Evolutionary conservation across 2,113 vertebrate genomes (phyloP), one percentile per base, ranked within the genome.

Genomic region (Corythaixoides concolor): DNA sequence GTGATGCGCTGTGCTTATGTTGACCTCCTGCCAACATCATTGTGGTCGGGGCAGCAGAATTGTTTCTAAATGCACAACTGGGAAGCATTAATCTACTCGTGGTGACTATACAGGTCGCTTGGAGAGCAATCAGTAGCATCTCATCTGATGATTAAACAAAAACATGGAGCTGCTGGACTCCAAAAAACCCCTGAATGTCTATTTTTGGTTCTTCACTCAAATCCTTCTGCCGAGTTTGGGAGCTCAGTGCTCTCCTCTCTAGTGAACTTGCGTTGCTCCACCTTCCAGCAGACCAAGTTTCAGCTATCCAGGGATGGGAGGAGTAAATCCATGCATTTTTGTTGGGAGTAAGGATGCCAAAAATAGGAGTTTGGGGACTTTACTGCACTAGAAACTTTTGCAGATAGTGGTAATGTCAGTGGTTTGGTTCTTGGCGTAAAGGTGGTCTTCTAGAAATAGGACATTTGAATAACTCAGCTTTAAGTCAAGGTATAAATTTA

Each of bases 1-100:
- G 24, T 82, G 62, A 30, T 4, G 0, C 3, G 19, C 2, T 0
- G 22, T 26, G 37, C 47, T 47, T 15, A 3, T 0, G 0, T 33
- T 47, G 70, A 33, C 1, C 1, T 28, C 4, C 11, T 80, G 80
- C 73, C 72, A 63, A 1, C 10, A 0, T 64, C 26, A 23, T 19
- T 2, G 0, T 47, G 67, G n/a, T 28, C 3, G 2, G 26, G 55
- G 45, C 70, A 86, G 75, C 47, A 55, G 58, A 75, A 55, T n/a
- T 73, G 16, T 37, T 85, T 68, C 73, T 85, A 39, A 47, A 67
- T 39, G 30, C 47, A 16, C 8, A 15, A 8, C 14, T 32, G 69
- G 27, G 53, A 88, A 73, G 41, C 0, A 0, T 35, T 28, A 24
- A 33, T 79, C 56, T 58, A 5, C 75, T 37, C 0, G 0, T 35